A percentile compares a stretch with the other conserved stretches of the same genome.
Conservation (phyloP, 1,140 invertebrate species). For the Trachymyrmex septentrionalis region DNA sequence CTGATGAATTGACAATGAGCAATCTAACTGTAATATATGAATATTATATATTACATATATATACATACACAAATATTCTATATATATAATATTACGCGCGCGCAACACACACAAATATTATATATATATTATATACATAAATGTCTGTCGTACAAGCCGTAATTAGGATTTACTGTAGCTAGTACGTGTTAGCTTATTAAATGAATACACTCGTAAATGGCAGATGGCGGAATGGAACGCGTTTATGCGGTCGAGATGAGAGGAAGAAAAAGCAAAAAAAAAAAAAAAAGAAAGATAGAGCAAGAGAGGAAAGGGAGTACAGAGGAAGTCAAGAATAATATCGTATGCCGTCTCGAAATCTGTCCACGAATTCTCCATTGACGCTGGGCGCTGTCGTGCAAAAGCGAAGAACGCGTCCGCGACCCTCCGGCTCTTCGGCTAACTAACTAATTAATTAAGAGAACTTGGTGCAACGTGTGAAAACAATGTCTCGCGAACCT, state of each 20-base stretch:
- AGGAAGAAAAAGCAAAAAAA: background rate
- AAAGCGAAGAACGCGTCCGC: constrained; percentile 22
- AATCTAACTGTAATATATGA: constrained; percentile 85
- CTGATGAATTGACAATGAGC: constrained; percentile 86
- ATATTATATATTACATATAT: constrained; percentile 73
- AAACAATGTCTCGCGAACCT: constrained; percentile 52
- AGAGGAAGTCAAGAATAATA: constrained; percentile 50
- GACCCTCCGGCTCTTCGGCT: constrained; percentile 39
- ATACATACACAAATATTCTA: constrained; percentile 72
- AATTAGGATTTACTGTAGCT: constrained; percentile 80
- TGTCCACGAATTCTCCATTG: constrained; percentile 80
- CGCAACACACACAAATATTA: constrained; percentile 66
- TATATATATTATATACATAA: constrained; percentile 80
- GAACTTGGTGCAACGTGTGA: constrained; percentile 53
- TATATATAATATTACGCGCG: constrained; percentile 70
- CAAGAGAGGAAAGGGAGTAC: constrained; percentile 18
- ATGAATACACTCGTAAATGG: constrained; percentile 62
- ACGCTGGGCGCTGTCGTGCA: constrained; percentile 74
- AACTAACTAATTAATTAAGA: constrained; percentile 66
- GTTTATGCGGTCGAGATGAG: constrained; percentile 25
- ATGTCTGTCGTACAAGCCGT: constrained; percentile 84
- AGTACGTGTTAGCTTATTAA: constrained; percentile 81
- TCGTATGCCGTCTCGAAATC: constrained; percentile 78
- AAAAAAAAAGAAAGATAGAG: background rate
- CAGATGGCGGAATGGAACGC: constrained; percentile 33